Percentiles rank a stretch among this genome's conserved stretches.
These are phyloP conservation scores for Pteronura brasiliensis DNA, from an alignment of 2,113 vertebrate species.

Conservation along the genomic window DNA sequence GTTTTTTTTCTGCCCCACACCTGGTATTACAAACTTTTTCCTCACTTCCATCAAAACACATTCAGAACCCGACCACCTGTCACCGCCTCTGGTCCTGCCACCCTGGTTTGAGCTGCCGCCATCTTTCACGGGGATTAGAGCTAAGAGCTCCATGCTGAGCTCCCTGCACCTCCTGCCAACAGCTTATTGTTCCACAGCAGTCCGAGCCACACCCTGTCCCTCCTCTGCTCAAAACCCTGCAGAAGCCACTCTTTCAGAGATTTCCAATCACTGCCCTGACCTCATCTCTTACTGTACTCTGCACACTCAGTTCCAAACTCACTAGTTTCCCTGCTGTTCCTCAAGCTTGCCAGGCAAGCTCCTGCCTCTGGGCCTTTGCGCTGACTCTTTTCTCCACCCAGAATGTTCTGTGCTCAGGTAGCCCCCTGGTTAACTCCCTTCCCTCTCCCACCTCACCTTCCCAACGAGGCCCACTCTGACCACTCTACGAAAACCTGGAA, in stretches of 20 bases:
- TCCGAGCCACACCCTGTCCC: not conserved
- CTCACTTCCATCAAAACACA: not conserved
- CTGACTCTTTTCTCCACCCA: not conserved
- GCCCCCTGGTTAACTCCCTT: not conserved
- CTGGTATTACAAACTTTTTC: not conserved
- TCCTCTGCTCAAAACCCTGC: not conserved
- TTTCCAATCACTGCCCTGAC: not conserved
- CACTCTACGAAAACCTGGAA: not conserved
- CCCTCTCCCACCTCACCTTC: not conserved
- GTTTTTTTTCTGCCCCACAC: not conserved
- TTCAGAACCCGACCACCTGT: not conserved
- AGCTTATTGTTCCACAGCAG: accelerated
- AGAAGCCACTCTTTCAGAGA: not conserved
- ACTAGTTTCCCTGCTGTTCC: not conserved
- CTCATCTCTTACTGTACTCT: not conserved
- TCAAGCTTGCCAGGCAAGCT: no score
- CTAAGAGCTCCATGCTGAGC: not conserved
- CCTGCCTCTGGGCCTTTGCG: not conserved
- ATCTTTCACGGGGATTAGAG: not conserved
- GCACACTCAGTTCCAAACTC: not conserved
- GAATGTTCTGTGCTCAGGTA: not conserved
- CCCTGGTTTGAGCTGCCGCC: accelerated
- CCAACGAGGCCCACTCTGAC: not conserved
- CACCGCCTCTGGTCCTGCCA: accelerated
- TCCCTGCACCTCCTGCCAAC: accelerated